phyloP scores from a whole-genome alignment of 1,140 invertebrate genomes.

The Pectinophora gossypiella region DNA sequence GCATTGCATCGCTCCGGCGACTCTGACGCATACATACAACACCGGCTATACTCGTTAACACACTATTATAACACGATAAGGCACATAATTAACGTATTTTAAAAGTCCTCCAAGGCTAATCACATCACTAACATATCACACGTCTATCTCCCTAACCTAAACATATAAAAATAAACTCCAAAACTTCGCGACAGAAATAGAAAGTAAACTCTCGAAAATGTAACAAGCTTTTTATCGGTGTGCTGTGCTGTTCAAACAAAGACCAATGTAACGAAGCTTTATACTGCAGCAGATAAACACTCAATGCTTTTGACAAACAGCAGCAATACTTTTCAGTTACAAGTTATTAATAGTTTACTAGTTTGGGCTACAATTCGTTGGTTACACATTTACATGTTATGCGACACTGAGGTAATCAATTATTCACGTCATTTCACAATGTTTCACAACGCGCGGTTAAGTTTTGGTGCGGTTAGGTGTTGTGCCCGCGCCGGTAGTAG shows the following conservation, averaged over 20 bases:
- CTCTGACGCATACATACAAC: slow-evolving; percentile 30
- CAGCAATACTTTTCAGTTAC: slow-evolving; percentile 17
- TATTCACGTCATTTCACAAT: background rate
- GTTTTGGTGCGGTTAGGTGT: background rate
- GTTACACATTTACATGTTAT: background rate
- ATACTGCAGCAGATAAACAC: no score
- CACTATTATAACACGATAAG: slow-evolving; percentile 52
- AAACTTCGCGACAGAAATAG: slow-evolving; percentile 17
- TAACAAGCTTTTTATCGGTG: slow-evolving; percentile 45
- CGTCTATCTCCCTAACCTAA: background rate
- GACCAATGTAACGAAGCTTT: no score
- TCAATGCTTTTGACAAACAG: slow-evolving; percentile 33
- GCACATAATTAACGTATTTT: slow-evolving; percentile 54
- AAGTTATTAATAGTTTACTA: slow-evolving; percentile 40
- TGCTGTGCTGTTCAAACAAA: no score
- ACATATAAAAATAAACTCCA: slow-evolving; percentile 4
- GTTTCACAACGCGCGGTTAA: background rate
- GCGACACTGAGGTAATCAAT: background rate
- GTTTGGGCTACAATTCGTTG: background rate
- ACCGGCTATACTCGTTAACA: slow-evolving; percentile 21
- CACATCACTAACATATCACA: slow-evolving; percentile 20
- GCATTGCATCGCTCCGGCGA: slow-evolving; percentile 43
- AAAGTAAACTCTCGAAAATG: slow-evolving; percentile 29
- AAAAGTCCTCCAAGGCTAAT: slow-evolving; percentile 35
- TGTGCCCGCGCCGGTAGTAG: background rate